Evolutionary conservation across 2,888 invertebrate species (phyloP).

Genomic region (Oscheius myriophilus): DNA sequence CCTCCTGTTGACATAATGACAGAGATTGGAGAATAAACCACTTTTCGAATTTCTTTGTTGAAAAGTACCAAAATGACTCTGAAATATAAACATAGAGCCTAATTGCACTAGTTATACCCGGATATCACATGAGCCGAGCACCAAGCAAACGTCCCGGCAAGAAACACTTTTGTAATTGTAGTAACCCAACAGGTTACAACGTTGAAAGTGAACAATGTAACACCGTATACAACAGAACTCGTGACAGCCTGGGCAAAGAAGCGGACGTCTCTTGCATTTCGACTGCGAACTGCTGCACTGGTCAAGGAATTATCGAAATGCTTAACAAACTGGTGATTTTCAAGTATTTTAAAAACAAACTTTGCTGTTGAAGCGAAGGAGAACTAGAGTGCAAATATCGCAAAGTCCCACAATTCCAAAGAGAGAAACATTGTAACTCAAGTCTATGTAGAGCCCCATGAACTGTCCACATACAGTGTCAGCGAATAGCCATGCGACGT

Average conservation of each 20-base stretch:
- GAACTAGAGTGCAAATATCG: conserved; percentile 1
- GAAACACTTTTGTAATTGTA: conserved; percentile 13
- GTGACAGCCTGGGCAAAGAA: conserved; percentile 20
- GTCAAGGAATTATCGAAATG: conserved; percentile 15
- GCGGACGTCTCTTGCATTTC: conserved; percentile 14
- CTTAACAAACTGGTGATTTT: not conserved
- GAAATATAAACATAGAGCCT: not conserved
- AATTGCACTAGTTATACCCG: not conserved
- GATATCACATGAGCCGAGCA: conserved; percentile 19
- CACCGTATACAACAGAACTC: conserved; percentile 1
- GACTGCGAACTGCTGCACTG: not conserved
- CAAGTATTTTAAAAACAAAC: not conserved
- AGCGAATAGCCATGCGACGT: conserved; percentile 9
- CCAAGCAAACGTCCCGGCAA: conserved; percentile 21
- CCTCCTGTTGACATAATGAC: too few relatives aligned
- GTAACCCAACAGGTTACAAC: conserved; percentile 15
- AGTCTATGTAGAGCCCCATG: conserved; percentile 10
- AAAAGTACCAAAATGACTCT: not conserved
- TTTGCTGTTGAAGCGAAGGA: conserved; percentile 12
- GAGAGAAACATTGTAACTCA: conserved; percentile 14
- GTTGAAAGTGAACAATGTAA: conserved; percentile 20
- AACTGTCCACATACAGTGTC: conserved; percentile 8
- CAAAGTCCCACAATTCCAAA: conserved; percentile 16
- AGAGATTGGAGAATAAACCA: not conserved
- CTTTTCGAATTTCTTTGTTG: not conserved